Base-by-base conservation (phyloP, 2,113 vertebrate species). In the Chrysemys picta region DNA sequence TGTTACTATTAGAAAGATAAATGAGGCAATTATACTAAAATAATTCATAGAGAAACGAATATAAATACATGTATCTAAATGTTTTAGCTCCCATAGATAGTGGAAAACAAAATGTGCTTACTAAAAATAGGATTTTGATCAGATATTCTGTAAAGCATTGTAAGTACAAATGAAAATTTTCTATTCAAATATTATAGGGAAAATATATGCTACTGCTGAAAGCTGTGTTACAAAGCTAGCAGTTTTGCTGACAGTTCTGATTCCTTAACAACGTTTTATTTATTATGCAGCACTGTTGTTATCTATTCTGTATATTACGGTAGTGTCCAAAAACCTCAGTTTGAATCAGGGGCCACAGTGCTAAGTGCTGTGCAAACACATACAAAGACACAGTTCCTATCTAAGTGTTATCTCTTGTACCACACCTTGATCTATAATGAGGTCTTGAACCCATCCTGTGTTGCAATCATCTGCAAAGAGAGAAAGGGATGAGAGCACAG, bases 91-190 rank as follows among this genome's bases (percentile, higher is more conserved):
- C 42, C 80, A 8, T 47, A 69, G 50, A 0, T 27, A 42, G 12
- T 2, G 1, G 75, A 82, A 80, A 16, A 52, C 14, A 80, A 62
- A 50, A 5, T 69, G 10, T 3, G 53, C 7, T 27, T 69, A 7
- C 2, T n/a, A 11, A 29, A 21, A 47, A 0, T 75, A 6, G 5
- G 42, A 47, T 78, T 88, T 88, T 75, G 21, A 65, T 83, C 72
- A 76, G 72, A n/a, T 79, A 2, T n/a, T 0, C 0, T 0, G 1
- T 42, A 50, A 80, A 31, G 21, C 87, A 50, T 9, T 83, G 42
- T 53, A 81, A 75, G 65, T 81, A 5, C 69, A 81, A 45, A 38
- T 11, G n/a, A 45, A 25, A 83, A 62, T 89, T 29, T 42, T 5
- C 80, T 56, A 31, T 80, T 80, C 16, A 52, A 80, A 52, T 80